Evolutionary conservation across 1,140 invertebrate genomes (phyloP), one percentile per base, ranked within the genome.

Genomic region (Trichogramma pretiosum): DNA sequence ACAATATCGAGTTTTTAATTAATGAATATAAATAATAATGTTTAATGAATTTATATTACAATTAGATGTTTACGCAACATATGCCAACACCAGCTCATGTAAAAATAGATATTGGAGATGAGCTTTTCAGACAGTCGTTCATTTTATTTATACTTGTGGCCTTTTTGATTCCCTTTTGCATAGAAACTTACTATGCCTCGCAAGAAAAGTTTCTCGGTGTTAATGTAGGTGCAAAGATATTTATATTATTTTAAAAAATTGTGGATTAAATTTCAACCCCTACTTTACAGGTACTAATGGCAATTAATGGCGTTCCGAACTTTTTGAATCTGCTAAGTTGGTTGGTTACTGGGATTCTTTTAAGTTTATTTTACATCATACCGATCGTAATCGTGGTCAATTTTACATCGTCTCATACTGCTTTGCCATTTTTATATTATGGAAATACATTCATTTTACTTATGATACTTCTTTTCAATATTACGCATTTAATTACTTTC

Each of bases 181-280:
- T 63, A n/a, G 68, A 70, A 56, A 54, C 57, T 1, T 57, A 48
- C 37, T 67, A 59, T 45, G 52, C 62, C 16, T 52, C 63, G 0
- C 63, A 50, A 34, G 68, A 70, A 48, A 70, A 69, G 30, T 62
- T 60, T 30, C 65, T 68, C 37, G 68, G 68, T 16, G 54, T 69
- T 3, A 67, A 64, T 56, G 67, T 69, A 49, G 45, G 63, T 62
- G 24, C 5, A 28, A 11, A 5, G 24, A 28, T 28, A 8, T 45
- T 37, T 23, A 24, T 37, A 13, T 3, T 40, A 43, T 39, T 34
- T 30, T 26, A 19, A 11, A 37, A 35, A 13, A 16, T 30, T 10
- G 39, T 24, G 21, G 7, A 23, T 36, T 18, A 24, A 46, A 46
- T 11, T n/a, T n/a, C n/a, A n/a, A n/a, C n/a, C n/a, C n/a, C n/a